Evolutionary conservation across 2,797 vertebrate genomes (phyloP).

Genomic region (Acipenser transmontanus): DNA sequence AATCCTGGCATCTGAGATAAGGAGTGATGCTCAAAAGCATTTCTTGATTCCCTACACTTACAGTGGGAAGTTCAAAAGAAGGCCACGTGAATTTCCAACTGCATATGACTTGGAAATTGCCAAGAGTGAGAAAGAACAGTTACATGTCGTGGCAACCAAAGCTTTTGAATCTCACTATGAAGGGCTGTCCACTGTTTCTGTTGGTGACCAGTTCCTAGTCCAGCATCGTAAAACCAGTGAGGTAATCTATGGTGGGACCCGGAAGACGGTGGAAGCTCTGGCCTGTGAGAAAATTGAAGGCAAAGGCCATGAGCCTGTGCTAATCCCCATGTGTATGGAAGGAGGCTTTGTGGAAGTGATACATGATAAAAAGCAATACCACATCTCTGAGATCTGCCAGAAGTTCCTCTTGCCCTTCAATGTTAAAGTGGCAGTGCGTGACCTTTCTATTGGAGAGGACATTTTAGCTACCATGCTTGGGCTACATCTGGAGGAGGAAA

Average conservation of each 20-base stretch:
- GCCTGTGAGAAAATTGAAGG: constrained; percentile 61
- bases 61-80: constrained; percentile 71
- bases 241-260: constrained; percentile 41
- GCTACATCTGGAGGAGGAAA: constrained; percentile 69
- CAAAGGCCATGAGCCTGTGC: constrained; percentile 40
- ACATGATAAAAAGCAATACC: constrained; percentile 68
- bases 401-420: constrained; percentile 70
- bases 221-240: constrained; percentile 47
- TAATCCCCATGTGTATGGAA: constrained; percentile 68
- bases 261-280: constrained; percentile 44
- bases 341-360: constrained; percentile 74
- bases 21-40: constrained; percentile 55
- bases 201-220: constrained; percentile 71
- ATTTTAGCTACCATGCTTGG: constrained; percentile 55
- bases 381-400: constrained; percentile 58
- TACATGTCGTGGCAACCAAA: constrained; percentile 73
- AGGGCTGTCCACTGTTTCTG: constrained; percentile 55
- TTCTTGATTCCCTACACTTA: constrained; percentile 75
- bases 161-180: constrained; percentile 49
- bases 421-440: constrained; percentile 70
- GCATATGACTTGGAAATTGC: constrained; percentile 69
- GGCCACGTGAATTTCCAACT: constrained; percentile 69
- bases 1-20: constrained; percentile 69
- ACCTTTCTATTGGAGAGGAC: constrained; percentile 68
- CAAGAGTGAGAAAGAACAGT: constrained; percentile 55